Conservation (phyloP, 2,113 vertebrate species). For the Ptychochromis oligacanthus region DNA sequence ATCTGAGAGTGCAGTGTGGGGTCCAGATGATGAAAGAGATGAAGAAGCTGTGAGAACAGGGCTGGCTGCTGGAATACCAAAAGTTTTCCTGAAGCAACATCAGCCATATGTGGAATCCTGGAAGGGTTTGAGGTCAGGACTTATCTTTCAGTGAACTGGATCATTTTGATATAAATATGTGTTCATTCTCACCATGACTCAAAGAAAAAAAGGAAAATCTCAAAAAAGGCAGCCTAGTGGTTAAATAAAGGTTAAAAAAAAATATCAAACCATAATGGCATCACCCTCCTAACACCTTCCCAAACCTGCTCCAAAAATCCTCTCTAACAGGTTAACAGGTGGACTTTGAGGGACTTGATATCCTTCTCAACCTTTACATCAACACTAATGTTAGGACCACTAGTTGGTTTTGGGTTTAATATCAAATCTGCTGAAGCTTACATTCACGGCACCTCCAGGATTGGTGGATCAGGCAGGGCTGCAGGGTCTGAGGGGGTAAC, state of each 20-base stretch:
- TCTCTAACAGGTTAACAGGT: constrained; percentile 25
- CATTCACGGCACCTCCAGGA: constrained; percentile 46
- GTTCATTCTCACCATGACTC: not conserved
- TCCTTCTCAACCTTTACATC: constrained; percentile 55
- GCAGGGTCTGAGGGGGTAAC: constrained; percentile 35
- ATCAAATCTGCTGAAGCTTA: constrained; percentile 50
- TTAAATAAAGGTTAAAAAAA: not conserved
- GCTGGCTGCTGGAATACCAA: not conserved
- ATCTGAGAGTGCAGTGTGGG: constrained; percentile 68
- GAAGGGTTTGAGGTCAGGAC: not conserved
- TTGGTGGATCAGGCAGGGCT: not conserved
- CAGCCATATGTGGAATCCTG: not conserved
- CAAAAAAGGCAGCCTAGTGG: not conserved
- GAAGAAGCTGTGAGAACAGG: constrained; percentile 67
- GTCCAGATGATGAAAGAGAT: constrained; percentile 86
- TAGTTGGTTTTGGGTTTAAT: constrained; percentile 69
- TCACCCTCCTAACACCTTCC: not conserved
- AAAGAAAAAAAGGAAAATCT: not conserved
- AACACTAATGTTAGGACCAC: constrained; percentile 39
- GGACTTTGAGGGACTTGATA: constrained; percentile 34
- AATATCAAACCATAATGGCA: not conserved
- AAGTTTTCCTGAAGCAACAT: not conserved
- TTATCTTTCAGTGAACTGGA: not conserved
- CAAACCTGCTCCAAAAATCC: not conserved
- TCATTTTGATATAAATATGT: not conserved